phyloP scores from a whole-genome alignment of 2,113 vertebrate genomes.

The Galeopterus variegatus region DNA sequence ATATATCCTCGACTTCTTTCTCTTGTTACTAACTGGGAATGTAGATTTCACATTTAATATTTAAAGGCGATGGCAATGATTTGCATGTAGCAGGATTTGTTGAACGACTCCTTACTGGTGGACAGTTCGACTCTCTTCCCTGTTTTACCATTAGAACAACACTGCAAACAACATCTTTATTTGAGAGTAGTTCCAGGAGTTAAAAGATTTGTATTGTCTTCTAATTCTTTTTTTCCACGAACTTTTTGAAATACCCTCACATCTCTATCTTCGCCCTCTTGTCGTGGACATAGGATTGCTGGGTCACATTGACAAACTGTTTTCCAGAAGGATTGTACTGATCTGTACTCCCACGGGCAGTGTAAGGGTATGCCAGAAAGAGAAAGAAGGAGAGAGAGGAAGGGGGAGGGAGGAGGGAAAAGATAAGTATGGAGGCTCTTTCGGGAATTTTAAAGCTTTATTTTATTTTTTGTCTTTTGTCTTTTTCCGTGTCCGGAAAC shows the following conservation, averaged over 20 bases:
- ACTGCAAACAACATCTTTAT: neutral
- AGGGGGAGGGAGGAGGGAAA: rapidly evolving
- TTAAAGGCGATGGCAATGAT: neutral
- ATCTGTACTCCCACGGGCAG: neutral
- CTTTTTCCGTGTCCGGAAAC: too few relatives aligned
- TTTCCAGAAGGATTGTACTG: neutral
- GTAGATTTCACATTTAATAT: neutral
- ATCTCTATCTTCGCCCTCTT: neutral
- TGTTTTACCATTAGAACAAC: neutral
- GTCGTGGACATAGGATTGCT: neutral
- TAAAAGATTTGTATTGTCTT: too few relatives aligned
- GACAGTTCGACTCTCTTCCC: neutral
- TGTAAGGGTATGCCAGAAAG: neutral
- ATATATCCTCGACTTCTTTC: neutral
- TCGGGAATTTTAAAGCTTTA: neutral
- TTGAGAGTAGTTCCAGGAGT: too few relatives aligned
- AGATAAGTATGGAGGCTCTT: neutral
- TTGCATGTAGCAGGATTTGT: neutral
- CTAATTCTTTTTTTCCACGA: too few relatives aligned
- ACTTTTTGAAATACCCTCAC: too few relatives aligned
- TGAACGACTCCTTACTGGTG: neutral
- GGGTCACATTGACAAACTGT: neutral
- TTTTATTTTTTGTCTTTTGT: too few relatives aligned
- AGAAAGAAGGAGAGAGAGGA: neutral
- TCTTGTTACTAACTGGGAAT: neutral